phyloP scores from a whole-genome alignment of 1,140 invertebrate genomes.

The Andricus grossulariae region DNA sequence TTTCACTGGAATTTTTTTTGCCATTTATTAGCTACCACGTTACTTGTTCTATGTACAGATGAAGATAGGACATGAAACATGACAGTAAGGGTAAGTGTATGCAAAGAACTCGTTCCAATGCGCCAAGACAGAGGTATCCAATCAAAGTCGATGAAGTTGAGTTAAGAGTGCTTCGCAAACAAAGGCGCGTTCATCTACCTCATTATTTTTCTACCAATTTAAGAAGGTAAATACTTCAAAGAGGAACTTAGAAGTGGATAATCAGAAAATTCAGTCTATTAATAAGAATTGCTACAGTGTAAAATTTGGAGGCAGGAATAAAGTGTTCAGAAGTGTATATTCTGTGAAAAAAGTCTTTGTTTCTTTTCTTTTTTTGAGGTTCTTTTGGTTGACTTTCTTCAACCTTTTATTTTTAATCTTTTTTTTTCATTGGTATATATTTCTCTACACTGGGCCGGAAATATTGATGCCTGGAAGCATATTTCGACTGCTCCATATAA shows the following conservation, averaged over 20 bases:
- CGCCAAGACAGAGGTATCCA: constrained; percentile 25
- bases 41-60: constrained; percentile 5
- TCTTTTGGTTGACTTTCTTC: neutral
- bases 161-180: constrained; percentile 26
- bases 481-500: too few species aligned
- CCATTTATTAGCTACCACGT: constrained; percentile 16
- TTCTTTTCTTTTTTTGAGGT: too few species aligned
- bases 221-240: constrained; percentile 20
- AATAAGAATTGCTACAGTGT: neutral
- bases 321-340: too few species aligned
- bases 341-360: too few species aligned
- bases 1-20: neutral
- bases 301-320: neutral
- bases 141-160: constrained; percentile 29
- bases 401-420: neutral
- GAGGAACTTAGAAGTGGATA: neutral
- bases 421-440: too few species aligned
- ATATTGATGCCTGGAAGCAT: too few species aligned
- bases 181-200: constrained; percentile 30
- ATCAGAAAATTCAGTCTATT: neutral
- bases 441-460: too few species aligned
- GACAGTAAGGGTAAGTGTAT: constrained; percentile 18
- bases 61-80: constrained; percentile 22
- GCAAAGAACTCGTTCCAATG: constrained; percentile 25
- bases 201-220: constrained; percentile 14